Conservation (phyloP, 2,797 vertebrate species). For the Perodicticus potto region DNA sequence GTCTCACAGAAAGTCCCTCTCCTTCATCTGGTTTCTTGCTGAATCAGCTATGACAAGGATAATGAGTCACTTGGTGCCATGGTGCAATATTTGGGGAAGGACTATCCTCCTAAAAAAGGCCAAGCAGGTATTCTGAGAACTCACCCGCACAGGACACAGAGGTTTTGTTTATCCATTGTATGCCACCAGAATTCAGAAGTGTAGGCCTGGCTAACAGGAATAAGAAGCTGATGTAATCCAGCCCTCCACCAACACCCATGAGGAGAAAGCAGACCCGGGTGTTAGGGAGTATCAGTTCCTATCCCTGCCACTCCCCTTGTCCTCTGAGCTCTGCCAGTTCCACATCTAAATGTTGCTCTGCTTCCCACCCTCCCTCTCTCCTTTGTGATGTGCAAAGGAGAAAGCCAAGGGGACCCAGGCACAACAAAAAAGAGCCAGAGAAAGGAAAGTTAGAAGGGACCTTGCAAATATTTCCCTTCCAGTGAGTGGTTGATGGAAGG, state of each 20-base stretch:
- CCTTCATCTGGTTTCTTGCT: neutral
- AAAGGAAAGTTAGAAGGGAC: neutral
- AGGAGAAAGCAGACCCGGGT: neutral
- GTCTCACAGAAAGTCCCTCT: neutral
- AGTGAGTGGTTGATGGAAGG: neutral
- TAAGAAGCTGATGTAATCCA: neutral
- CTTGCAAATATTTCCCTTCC: neutral
- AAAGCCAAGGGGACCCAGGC: neutral
- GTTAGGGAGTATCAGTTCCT: neutral
- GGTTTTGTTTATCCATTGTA: neutral
- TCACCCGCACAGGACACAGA: neutral
- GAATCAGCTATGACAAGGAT: neutral
- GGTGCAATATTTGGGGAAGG: neutral
- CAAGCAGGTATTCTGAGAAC: neutral
- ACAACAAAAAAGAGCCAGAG: neutral
- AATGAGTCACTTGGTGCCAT: neutral
- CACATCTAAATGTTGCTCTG: neutral
- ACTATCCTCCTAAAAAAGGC: neutral
- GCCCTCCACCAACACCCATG: neutral
- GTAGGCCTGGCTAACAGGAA: neutral
- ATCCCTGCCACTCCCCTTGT: neutral
- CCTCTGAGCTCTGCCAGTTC: neutral
- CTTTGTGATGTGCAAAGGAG: neutral
- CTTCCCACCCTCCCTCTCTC: neutral
- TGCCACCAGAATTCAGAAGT: neutral